Percentiles rank a stretch among this genome's conserved stretches.
Conservation (phyloP, 35 echinoderm and acorn worm genomes). For the Acanthaster planci region DNA sequence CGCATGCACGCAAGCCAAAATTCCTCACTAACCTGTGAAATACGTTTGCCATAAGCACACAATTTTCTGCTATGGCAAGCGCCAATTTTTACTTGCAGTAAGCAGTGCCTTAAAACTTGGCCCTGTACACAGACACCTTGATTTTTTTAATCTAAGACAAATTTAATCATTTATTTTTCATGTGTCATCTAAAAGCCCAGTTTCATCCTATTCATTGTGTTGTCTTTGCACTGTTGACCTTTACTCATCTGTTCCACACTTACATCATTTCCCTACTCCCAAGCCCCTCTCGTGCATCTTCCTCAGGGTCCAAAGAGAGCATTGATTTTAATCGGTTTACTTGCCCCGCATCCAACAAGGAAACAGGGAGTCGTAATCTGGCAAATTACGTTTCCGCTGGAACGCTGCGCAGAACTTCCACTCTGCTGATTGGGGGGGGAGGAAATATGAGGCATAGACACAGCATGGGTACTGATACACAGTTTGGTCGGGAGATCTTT, state of each 20-base stretch:
- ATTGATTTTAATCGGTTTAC: conserved; percentile 30
- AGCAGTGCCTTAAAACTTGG: too few relatives aligned
- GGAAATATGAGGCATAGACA: neutral
- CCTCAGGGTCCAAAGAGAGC: neutral
- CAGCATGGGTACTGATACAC: neutral
- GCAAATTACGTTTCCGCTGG: conserved; percentile 16
- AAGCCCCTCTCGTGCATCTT: too few relatives aligned
- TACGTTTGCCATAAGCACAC: too few relatives aligned
- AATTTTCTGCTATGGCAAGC: too few relatives aligned
- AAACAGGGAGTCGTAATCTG: conserved; percentile 2
- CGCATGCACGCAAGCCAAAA: too few relatives aligned
- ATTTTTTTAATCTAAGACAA: too few relatives aligned
- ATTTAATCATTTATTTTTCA: too few relatives aligned
- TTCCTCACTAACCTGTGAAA: too few relatives aligned
- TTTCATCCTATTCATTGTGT: neutral
- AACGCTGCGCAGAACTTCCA: neutral
- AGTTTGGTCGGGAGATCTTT: neutral
- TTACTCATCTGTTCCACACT: neutral
- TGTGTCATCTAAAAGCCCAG: too few relatives aligned
- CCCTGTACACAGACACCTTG: too few relatives aligned
- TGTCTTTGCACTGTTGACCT: neutral
- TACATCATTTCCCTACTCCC: too few relatives aligned
- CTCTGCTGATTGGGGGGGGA: neutral
- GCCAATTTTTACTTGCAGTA: too few relatives aligned
- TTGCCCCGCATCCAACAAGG: neutral